Percentiles rank a stretch among this genome's conserved stretches.
Conservation (phyloP, 2,888 invertebrate genomes). For the Embidobia sp. region DNA sequence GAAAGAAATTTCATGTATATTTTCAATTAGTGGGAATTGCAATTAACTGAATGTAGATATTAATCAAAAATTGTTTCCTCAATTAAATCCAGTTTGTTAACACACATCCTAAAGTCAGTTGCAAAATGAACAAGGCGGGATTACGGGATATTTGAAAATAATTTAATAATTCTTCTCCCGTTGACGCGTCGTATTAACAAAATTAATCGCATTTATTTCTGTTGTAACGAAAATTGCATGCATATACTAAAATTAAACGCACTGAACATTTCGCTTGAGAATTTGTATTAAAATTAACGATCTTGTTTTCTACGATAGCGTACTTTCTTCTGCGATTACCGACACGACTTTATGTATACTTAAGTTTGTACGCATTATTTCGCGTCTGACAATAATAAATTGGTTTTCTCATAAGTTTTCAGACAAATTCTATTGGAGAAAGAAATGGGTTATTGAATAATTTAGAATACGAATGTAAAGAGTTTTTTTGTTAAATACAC, state of each 20-base stretch:
- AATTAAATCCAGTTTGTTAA: too few species aligned
- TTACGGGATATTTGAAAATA: too few species aligned
- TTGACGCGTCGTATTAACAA: background rate
- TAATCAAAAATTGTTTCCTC: too few species aligned
- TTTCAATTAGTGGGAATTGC: too few species aligned
- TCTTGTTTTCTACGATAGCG: background rate
- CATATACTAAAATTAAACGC: background rate
- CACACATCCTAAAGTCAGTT: too few species aligned
- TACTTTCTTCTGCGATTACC: conserved; percentile 19
- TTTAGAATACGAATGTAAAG: conserved; percentile 21
- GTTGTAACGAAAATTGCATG: conserved; percentile 6
- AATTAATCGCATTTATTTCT: background rate
- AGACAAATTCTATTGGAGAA: conserved; percentile 24
- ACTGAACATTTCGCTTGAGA: background rate
- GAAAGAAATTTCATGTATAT: too few species aligned
- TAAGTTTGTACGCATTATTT: conserved; percentile 17
- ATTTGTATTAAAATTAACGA: conserved; percentile 20
- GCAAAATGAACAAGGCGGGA: too few species aligned
- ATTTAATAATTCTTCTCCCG: too few species aligned
- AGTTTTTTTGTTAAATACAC: conserved; percentile 16
- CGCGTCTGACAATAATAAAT: conserved; percentile 18
- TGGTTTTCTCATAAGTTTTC: conserved; percentile 10
- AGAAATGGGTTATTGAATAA: conserved; percentile 20
- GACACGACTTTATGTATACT: background rate
- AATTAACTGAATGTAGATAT: too few species aligned